Evolutionary conservation across 2,888 invertebrate genomes (phyloP), one percentile per base, ranked within the genome.

Genomic region (Lottia scabra): DNA sequence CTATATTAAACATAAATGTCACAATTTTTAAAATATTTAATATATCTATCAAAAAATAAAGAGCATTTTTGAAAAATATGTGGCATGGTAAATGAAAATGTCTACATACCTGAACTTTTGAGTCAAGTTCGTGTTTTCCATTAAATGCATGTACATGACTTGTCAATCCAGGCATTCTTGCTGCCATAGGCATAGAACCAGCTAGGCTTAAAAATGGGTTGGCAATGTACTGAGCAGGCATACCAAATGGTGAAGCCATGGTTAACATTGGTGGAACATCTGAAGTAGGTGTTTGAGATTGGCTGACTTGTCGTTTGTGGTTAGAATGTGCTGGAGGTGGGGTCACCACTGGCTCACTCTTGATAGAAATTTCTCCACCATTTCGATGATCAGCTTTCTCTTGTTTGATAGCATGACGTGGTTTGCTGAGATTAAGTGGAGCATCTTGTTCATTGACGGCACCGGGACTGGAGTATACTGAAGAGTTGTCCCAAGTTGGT

Each of bases 401-500:
- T 16, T 43, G 56, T 71, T 78, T 74, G 38, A 74, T 63, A 69
- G 81, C 80, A 43, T 78, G 74, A 84, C 96, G 94, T 72, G 96
- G 96, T 90, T 96, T 97, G 85, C 94, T 94, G 69, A 97, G 92
- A 90, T 97, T 97, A 63, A 97, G 91, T 1, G 97, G 97, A 1
- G 95, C 93, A 88, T 96, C 96, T 75, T 84, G 82, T 70, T 80
- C 83, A 19, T 67, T 71, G 63, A 68, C 48, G 2, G 76, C 66
- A 15, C 75, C 69, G n/a, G 72, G 65, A 44, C 19, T 30, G 23
- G 66, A 56, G 66, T 16, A 38, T 16, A n/a, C 77, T 68, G 44
- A 65, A 43, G 12, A 48, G 69, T 16, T 70, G 19, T 12, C 19
- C 77, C 73, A 75, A 27, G 43, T 46, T 15, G 72, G 72, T 19